Conservation (phyloP, 1,140 invertebrate species). For the Drosophila sp. region DNA sequence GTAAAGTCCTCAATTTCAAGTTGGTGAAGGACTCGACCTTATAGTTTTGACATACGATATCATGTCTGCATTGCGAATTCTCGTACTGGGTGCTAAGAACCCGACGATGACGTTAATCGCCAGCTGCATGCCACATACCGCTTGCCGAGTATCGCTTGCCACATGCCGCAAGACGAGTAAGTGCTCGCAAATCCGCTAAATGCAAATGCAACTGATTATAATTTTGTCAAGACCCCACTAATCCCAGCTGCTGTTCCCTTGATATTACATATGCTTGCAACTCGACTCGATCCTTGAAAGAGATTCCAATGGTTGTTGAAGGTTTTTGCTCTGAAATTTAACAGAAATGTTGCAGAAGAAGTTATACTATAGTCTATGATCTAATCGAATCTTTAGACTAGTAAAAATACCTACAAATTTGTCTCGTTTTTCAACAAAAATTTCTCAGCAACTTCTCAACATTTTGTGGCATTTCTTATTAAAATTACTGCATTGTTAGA, state of each 20-base stretch:
- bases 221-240: constrained; percentile 15
- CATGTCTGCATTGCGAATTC: constrained; percentile 48
- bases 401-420: too few species aligned
- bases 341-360: too few species aligned
- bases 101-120: constrained; percentile 69
- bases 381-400: too few species aligned
- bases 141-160: neutral
- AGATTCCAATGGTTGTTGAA: neutral
- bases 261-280: neutral
- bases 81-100: constrained; percentile 8
- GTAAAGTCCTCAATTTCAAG: constrained; percentile 76
- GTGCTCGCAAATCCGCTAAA: constrained; percentile 10
- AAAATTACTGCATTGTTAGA: too few species aligned
- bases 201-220: constrained; percentile 25
- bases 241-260: constrained; percentile 1
- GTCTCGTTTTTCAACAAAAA: too few species aligned
- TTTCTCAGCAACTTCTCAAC: too few species aligned
- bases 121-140: constrained; percentile 15
- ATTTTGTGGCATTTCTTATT: too few species aligned
- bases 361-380: too few species aligned
- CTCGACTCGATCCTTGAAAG: constrained; percentile 3
- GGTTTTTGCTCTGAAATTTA: neutral
- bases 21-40: constrained; percentile 77
- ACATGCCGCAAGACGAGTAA: neutral
- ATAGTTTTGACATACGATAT: constrained; percentile 72